Evolutionary conservation across 2,888 invertebrate genomes (phyloP).

Genomic region (Abrostola triplasia): DNA sequence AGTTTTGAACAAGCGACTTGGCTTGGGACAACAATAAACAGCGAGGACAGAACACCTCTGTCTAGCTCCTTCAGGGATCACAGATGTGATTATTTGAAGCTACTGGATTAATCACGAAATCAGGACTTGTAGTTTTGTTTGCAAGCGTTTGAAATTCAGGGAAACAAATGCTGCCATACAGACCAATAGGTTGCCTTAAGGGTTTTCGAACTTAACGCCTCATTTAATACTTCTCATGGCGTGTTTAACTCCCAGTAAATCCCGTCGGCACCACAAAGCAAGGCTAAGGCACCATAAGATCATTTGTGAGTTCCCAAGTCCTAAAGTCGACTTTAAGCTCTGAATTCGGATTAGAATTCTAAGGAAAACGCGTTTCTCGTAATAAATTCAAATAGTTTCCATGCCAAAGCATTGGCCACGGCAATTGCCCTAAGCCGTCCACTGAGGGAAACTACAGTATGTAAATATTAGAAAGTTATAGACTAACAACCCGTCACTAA

Average conservation of each 20-base stretch:
- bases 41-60: neutral
- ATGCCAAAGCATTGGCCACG: conserved; percentile 36
- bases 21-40: no score
- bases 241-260: neutral
- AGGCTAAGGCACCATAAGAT: conserved; percentile 1
- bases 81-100: neutral
- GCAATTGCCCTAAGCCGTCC: conserved; percentile 27
- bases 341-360: conserved; percentile 44
- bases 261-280: conserved; percentile 24
- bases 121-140: neutral
- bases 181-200: neutral
- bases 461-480: conserved; percentile 38
- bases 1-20: no score
- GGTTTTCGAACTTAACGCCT: neutral
- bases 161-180: no score
- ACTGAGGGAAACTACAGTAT: conserved; percentile 33
- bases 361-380: conserved; percentile 40
- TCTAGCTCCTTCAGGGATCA: neutral
- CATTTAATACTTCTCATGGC: neutral
- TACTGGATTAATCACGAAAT: neutral
- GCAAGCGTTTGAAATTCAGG: no score
- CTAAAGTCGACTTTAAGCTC: conserved; percentile 7
- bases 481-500: conserved; percentile 36
- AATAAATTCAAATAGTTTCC: conserved; percentile 53
- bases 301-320: conserved; percentile 13